Conservation (phyloP, 2,113 vertebrate species). For the Leucoraja erinaceus region DNA sequence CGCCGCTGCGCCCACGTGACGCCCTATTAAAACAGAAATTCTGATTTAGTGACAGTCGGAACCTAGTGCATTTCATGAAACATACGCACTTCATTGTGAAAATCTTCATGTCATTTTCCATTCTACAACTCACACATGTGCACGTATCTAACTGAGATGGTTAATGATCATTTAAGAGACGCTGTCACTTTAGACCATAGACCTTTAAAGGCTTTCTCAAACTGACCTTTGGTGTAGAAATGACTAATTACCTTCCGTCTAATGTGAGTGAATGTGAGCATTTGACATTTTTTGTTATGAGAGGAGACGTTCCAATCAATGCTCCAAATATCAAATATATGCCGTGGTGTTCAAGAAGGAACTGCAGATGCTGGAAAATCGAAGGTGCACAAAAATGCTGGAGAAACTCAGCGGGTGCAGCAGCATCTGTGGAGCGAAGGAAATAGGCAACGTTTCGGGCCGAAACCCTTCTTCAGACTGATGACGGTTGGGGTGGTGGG, state of each 20-base stretch:
- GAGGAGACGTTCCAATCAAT: background rate
- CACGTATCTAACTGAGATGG: background rate
- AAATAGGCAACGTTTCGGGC: no score
- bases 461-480: no score
- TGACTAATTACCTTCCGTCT: background rate
- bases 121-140: no score
- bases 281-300: background rate
- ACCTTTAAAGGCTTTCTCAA: background rate
- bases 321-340: background rate
- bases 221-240: background rate
- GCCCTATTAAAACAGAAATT: background rate
- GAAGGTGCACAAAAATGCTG: no score
- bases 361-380: no score
- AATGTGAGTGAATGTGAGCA: background rate
- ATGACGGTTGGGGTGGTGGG: no score
- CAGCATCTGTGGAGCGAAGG: no score
- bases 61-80: background rate
- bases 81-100: background rate
- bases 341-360: no score
- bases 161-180: background rate
- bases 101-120: background rate
- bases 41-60: background rate
- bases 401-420: no score
- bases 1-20: no score
- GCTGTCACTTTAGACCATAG: background rate